These are phyloP conservation scores for Synanceia verrucosa DNA, from an alignment of 2,797 vertebrate species.

Conservation along the genomic window DNA sequence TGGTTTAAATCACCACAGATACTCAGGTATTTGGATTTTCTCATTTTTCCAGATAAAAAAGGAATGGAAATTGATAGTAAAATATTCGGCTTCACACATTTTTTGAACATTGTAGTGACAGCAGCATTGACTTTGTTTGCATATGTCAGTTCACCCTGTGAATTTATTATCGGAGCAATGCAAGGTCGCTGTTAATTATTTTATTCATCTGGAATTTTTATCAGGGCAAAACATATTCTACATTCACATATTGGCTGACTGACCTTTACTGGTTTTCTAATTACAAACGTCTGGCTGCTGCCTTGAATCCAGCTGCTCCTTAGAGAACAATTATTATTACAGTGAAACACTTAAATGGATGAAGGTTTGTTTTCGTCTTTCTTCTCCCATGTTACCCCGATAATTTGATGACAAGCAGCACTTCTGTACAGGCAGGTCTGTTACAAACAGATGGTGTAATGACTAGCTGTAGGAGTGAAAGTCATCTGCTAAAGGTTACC, in stretches of 20 bases:
- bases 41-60: no score
- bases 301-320: neutral
- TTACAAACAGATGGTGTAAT: constrained; percentile 24
- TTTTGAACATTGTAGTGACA: no score
- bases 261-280: neutral
- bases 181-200: neutral
- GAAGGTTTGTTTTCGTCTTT: neutral
- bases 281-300: no score
- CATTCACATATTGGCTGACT: neutral
- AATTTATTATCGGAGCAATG: neutral
- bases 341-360: no score
- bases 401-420: constrained; percentile 1
- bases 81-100: no score
- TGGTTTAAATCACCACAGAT: no score
- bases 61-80: no score
- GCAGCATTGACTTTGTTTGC: neutral
- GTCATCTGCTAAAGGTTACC: neutral
- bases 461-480: constrained; percentile 9
- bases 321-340: neutral
- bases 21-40: no score
- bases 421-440: constrained; percentile 1
- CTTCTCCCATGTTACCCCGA: neutral
- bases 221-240: neutral
- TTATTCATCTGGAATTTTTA: neutral
- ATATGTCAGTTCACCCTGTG: neutral